Base-by-base conservation (phyloP, 2,113 vertebrate genomes). In the Archilochus colubris region DNA sequence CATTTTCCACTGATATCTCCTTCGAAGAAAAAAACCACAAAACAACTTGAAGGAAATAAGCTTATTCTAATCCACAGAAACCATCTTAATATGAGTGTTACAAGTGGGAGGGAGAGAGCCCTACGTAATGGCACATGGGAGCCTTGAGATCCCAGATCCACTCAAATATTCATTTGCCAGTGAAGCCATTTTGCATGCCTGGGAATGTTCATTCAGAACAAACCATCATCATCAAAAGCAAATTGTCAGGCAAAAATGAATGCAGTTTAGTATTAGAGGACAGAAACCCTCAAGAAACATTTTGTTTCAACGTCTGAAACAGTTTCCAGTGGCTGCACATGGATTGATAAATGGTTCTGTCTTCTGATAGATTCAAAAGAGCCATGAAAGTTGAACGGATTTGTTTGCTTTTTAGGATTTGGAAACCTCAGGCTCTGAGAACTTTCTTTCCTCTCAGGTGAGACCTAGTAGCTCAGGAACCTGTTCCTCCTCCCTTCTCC, bases 151-250 rank as follows among this genome's bases (percentile, higher is more conserved):
- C 62, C 75, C 84, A 91, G 62, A 24, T 31, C 74, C 72, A 73
- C 92, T 75, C 79, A 93, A 67, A 38, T 0, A 0, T 64, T 86
- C 5, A 4, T 54, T 86, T 88, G 55, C 85, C 80, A 91, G 79
- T 66, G 58, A 72, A 64, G 57, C 64, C 17, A 2, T 40, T 79
- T 87, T 57, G 25, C n/a, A 57, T 13, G 63, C 64, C 84, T 87
- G 92, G 86, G 82, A 95, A 76, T 61, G 30, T 58, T 92, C 74
- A 80, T 80, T 94, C 84, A 92, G 70, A 94, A 77, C 44, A 58
- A 92, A 79, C 9, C 44, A 78, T 70, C 91, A 58, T 50, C 72
- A 78, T 76, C 80, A 76, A 89, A 88, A 76, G 36, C 30, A 92
- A 88, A 12, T 63, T 5, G 19, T 77, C 51, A 25, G 59, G 59